Conservation (phyloP, 2,797 vertebrate genomes). For the Intellagama lesueurii region DNA sequence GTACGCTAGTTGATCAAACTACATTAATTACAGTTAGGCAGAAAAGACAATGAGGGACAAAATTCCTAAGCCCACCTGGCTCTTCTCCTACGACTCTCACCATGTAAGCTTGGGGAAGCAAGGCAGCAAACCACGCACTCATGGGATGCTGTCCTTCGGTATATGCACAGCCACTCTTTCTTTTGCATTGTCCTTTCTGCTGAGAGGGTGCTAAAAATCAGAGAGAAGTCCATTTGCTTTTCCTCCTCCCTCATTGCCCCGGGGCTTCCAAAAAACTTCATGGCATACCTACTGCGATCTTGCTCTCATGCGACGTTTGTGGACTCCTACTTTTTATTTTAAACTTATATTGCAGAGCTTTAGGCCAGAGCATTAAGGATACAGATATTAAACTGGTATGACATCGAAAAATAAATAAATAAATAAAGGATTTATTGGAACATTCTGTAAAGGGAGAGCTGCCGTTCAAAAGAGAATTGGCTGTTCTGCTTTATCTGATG, state of each 20-base stretch:
- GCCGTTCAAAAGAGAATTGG: constrained; percentile 6
- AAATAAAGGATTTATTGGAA: not conserved
- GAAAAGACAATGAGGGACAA: no score
- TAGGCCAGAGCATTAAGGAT: not conserved
- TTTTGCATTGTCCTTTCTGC: not conserved
- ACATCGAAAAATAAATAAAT: not conserved
- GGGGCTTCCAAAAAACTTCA: not conserved
- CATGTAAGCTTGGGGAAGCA: no score
- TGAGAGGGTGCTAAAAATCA: not conserved
- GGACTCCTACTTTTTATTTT: not conserved
- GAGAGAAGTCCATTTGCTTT: not conserved
- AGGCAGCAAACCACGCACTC: no score
- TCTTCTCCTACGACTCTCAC: no score
- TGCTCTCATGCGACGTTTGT: not conserved
- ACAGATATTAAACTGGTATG: not conserved
- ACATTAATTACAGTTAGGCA: no score
- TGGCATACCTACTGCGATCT: not conserved
- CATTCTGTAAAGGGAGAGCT: not conserved
- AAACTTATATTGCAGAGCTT: not conserved
- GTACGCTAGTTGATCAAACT: no score
- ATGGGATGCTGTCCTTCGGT: no score
- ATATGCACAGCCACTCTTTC: no score
- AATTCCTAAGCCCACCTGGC: no score
- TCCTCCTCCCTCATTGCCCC: not conserved
- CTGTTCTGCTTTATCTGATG: constrained; percentile 26